Evolutionary conservation across 2,797 vertebrate species (phyloP).

Genomic region (Acanthis flammea): DNA sequence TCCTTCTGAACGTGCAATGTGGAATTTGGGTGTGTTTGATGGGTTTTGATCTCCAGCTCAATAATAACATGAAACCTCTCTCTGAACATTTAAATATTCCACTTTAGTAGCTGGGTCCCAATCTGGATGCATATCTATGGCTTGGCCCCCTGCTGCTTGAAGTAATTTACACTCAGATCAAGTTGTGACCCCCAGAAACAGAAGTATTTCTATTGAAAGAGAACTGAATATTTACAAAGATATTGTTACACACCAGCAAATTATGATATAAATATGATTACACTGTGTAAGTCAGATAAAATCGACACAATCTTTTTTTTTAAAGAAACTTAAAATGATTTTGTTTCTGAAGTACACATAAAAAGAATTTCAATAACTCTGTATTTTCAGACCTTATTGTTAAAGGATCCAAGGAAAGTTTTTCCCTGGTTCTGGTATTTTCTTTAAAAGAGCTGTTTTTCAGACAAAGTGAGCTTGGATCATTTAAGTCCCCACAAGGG

Average conservation of each 20-base stretch:
- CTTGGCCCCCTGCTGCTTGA: neutral
- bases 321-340: neutral
- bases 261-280: conserved; percentile 36
- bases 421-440: conserved; percentile 10
- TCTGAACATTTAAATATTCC: neutral
- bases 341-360: neutral
- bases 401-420: conserved; percentile 4
- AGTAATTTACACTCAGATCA: conserved; percentile 39
- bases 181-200: conserved; percentile 26
- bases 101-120: neutral
- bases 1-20: neutral
- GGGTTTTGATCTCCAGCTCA: neutral
- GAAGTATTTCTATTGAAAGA: conserved; percentile 8
- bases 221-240: conserved; percentile 35
- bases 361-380: conserved; percentile 17
- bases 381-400: conserved; percentile 15
- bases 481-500: conserved; percentile 32
- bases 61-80: neutral
- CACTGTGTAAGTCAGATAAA: conserved; percentile 31
- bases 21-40: neutral
- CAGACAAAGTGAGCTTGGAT: conserved; percentile 26
- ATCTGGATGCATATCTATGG: neutral
- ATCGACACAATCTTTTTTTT: neutral
- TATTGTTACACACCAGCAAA: conserved; percentile 25
- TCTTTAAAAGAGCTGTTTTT: conserved; percentile 36